Conservation (phyloP, 2,797 vertebrate genomes). For the Rhadinocentrus ornatus region DNA sequence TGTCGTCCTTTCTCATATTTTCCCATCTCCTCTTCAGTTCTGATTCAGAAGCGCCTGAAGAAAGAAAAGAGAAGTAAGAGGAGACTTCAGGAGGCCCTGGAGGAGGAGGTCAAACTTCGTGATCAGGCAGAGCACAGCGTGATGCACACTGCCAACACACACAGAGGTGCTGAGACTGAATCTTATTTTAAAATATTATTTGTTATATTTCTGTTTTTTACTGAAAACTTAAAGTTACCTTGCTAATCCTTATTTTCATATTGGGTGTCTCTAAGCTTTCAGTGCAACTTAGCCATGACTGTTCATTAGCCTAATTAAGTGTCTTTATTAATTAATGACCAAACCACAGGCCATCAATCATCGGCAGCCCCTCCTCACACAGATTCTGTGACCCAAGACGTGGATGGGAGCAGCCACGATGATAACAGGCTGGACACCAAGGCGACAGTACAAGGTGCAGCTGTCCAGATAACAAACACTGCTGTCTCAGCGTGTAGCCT, state of each 20-base stretch:
- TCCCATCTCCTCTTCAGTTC: constrained; percentile 71
- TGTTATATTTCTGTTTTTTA: constrained; percentile 25
- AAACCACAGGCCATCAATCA: constrained; percentile 84
- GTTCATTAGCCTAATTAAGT: constrained; percentile 74
- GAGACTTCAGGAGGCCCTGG: constrained; percentile 96
- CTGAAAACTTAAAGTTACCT: constrained; percentile 9
- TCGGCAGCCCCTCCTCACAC: constrained; percentile 85
- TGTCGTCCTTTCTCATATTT: neutral
- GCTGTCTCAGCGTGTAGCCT: constrained; percentile 58
- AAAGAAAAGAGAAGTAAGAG: constrained; percentile 97
- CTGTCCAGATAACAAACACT: constrained; percentile 82
- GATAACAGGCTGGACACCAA: constrained; percentile 84
- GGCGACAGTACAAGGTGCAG: constrained; percentile 94
- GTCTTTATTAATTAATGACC: constrained; percentile 76
- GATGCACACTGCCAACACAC: constrained; percentile 83
- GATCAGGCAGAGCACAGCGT: constrained; percentile 95
- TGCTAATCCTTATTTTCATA: constrained; percentile 57
- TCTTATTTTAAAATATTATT: neutral
- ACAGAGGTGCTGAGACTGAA: constrained; percentile 60
- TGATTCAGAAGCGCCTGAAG: constrained; percentile 97
- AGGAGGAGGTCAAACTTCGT: constrained; percentile 94
- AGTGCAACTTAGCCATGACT: constrained; percentile 46
- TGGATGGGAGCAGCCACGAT: constrained; percentile 85
- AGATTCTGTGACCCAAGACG: constrained; percentile 95
- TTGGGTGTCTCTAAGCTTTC: constrained; percentile 65